Conservation (phyloP, 2,797 vertebrate species). For the Paratrypauchen microcephalus region DNA sequence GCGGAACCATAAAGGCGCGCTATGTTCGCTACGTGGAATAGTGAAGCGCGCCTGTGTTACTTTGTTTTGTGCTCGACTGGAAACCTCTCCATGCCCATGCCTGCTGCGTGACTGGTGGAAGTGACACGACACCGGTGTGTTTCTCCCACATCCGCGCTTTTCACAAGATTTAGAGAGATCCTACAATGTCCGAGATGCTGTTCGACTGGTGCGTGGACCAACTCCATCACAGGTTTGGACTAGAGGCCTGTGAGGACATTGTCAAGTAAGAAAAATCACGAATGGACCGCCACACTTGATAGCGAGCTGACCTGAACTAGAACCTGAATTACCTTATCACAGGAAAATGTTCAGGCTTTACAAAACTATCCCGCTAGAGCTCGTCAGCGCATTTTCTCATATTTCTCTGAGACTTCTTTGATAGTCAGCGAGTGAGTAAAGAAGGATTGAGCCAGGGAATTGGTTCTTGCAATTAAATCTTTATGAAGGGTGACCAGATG, state of each 20-base stretch:
- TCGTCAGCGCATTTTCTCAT: neutral
- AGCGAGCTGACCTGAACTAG: neutral
- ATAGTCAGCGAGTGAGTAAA: no score
- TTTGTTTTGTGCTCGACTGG: slow-evolving; percentile 48
- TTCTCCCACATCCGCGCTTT: neutral
- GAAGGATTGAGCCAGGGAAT: no score
- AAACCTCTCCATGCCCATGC: slow-evolving; percentile 24
- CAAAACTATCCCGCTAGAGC: neutral
- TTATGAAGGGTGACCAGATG: no score
- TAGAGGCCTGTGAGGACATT: slow-evolving; percentile 91
- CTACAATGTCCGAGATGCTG: slow-evolving; percentile 73
- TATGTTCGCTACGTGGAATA: neutral
- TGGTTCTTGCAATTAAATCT: no score
- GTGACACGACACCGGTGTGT: slow-evolving; percentile 6
- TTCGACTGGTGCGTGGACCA: slow-evolving; percentile 84
- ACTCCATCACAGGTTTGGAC: slow-evolving; percentile 79
- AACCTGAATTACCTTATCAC: neutral
- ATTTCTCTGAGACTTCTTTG: neutral
- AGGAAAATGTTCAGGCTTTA: neutral
- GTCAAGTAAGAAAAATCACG: slow-evolving; percentile 77
- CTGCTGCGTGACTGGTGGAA: neutral
- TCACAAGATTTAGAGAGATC: neutral
- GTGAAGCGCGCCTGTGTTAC: slow-evolving; percentile 30
- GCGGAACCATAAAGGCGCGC: slow-evolving; percentile 28
- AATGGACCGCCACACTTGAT: neutral